These are phyloP conservation scores for Orchesella flavescens DNA, from an alignment of 2,888 invertebrate species.

Conservation along the genomic window DNA sequence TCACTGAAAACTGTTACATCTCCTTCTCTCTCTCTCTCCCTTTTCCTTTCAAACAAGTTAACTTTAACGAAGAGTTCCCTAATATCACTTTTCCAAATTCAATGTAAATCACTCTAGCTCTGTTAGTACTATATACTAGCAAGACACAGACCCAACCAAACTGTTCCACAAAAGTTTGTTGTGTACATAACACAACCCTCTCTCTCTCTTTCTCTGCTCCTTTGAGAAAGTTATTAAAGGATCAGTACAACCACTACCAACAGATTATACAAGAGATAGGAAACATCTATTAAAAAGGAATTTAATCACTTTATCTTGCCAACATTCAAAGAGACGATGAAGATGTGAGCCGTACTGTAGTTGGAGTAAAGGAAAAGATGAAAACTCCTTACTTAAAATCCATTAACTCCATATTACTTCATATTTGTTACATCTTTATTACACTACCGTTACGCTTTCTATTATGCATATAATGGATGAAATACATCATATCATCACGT, in stretches of 20 bases:
- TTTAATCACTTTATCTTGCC: constrained; percentile 33
- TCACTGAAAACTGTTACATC: neutral
- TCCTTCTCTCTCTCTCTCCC: neutral
- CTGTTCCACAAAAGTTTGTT: neutral
- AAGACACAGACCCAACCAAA: neutral
- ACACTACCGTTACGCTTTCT: neutral
- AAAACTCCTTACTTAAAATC: constrained; percentile 26
- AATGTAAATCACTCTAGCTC: too few relatives aligned
- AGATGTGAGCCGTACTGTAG: neutral
- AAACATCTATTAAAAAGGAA: constrained; percentile 37
- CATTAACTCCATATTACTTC: constrained; percentile 24
- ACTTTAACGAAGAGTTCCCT: too few relatives aligned
- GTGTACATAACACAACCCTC: neutral
- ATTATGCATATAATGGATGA: neutral
- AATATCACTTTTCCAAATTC: too few relatives aligned
- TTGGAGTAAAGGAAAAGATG: neutral
- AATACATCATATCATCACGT: too few relatives aligned
- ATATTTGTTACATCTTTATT: constrained; percentile 19
- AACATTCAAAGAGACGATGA: neutral
- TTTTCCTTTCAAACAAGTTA: neutral
- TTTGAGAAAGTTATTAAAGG: constrained; percentile 10
- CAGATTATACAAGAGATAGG: neutral
- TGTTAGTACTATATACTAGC: too few relatives aligned
- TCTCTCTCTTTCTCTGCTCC: neutral
- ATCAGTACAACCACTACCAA: neutral